phyloP scores from a whole-genome alignment of 2,113 vertebrate genomes.

The Recurvirostra avosetta region DNA sequence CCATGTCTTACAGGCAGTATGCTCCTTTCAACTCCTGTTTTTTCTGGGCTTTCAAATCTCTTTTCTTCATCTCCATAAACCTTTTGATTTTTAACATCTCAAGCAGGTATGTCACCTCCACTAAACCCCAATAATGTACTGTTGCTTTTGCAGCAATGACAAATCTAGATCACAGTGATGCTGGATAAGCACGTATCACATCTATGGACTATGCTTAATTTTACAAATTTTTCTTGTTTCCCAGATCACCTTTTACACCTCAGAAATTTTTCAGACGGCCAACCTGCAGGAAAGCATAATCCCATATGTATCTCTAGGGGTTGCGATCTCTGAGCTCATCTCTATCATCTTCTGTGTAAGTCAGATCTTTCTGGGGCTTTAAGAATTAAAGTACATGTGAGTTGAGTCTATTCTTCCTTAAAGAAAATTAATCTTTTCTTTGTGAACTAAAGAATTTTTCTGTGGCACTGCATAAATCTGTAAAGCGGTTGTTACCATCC shows the following conservation, averaged over 20 bases:
- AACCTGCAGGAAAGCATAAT: constrained; percentile 71
- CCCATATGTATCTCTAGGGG: constrained; percentile 76
- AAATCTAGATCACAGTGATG: not conserved
- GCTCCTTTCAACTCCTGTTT: not conserved
- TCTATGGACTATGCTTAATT: not conserved
- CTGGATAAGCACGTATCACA: not conserved
- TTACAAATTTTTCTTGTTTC: not conserved
- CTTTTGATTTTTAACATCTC: not conserved
- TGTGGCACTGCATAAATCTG: not conserved
- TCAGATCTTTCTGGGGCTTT: not conserved
- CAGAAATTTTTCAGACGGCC: constrained; percentile 80
- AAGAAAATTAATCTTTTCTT: not conserved
- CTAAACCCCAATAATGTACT: not conserved
- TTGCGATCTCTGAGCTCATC: constrained; percentile 74
- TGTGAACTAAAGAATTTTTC: not conserved
- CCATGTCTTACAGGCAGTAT: not conserved
- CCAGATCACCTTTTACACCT: constrained; percentile 85
- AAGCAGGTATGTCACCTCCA: not conserved
- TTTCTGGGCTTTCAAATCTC: not conserved
- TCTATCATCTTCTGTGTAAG: constrained; percentile 77
- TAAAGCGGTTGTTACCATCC: not conserved
- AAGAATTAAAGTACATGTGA: not conserved
- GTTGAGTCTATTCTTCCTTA: not conserved
- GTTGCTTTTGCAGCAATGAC: not conserved
- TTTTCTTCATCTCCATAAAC: not conserved